Evolutionary conservation across 2,113 vertebrate genomes (phyloP).

Genomic region (Nerophis ophidion): DNA sequence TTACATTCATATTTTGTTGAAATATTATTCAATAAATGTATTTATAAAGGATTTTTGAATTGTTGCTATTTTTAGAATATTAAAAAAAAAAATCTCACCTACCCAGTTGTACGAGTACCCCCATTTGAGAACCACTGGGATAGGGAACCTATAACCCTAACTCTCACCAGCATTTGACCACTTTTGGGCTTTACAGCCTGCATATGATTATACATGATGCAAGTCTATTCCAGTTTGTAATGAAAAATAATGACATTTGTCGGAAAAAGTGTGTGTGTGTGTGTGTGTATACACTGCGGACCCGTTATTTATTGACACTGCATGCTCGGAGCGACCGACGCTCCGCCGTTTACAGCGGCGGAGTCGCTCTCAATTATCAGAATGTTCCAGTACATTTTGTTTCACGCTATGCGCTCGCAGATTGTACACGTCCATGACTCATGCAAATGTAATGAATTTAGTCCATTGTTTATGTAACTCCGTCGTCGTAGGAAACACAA

Average conservation of each 20-base stretch:
- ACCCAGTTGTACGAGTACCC: too few relatives aligned
- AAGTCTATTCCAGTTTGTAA: too few relatives aligned
- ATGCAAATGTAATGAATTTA: constrained; percentile 31
- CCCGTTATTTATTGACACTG: constrained; percentile 16
- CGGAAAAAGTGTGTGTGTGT: neutral
- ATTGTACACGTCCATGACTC: constrained; percentile 43
- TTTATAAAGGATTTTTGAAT: too few relatives aligned
- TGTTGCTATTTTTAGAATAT: too few relatives aligned
- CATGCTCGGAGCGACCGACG: constrained; percentile 33
- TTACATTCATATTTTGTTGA: too few relatives aligned
- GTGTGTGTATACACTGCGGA: neutral
- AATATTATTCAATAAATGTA: too few relatives aligned
- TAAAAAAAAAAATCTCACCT: too few relatives aligned
- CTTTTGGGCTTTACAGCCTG: too few relatives aligned
- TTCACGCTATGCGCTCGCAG: constrained; percentile 45
- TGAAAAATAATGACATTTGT: neutral
- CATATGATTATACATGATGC: too few relatives aligned
- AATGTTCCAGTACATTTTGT: constrained; percentile 50
- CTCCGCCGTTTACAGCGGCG: constrained; percentile 40
- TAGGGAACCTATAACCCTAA: too few relatives aligned
- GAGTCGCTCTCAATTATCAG: constrained; percentile 38
- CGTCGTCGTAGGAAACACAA: constrained; percentile 20
- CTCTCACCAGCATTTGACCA: too few relatives aligned
- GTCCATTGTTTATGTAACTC: constrained; percentile 40
- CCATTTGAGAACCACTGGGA: too few relatives aligned